Conservation (phyloP, 2,113 vertebrate genomes). For the Bostrychus sinensis region DNA sequence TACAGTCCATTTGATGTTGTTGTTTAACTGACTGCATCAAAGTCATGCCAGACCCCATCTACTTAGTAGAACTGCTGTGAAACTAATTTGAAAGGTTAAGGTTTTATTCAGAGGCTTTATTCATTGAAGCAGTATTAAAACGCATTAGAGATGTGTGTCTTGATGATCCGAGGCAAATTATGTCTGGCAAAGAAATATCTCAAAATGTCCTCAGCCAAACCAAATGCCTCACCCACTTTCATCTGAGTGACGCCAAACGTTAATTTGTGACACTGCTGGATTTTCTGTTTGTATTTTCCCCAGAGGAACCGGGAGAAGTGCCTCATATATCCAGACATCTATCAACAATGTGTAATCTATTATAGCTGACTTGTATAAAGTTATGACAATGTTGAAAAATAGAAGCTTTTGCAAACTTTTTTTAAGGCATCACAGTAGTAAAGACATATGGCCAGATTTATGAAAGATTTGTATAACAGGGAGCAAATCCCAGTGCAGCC, state of each 20-base stretch:
- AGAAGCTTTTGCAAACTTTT: too few relatives aligned
- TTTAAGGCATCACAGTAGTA: too few relatives aligned
- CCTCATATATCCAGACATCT: too few relatives aligned
- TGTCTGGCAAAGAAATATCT: not conserved
- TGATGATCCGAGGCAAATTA: conserved; percentile 14
- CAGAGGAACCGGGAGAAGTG: too few relatives aligned
- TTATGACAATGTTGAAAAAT: too few relatives aligned
- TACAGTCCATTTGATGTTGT: conserved; percentile 14
- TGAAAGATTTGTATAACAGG: too few relatives aligned
- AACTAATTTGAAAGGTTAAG: not conserved
- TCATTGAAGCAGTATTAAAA: conserved; percentile 22
- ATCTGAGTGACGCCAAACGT: not conserved
- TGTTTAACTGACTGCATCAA: conserved; percentile 21
- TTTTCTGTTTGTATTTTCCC: too few relatives aligned
- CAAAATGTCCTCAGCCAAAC: not conserved
- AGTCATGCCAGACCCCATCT: conserved; percentile 17
- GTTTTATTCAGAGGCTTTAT: not conserved
- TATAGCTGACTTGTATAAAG: too few relatives aligned
- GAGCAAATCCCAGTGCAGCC: too few relatives aligned
- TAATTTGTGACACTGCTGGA: not conserved
- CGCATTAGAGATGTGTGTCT: conserved; percentile 3
- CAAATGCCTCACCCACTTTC: not conserved
- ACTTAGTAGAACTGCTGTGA: conserved; percentile 8
- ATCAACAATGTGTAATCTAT: too few relatives aligned
- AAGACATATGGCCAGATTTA: too few relatives aligned